Percentiles rank a stretch among this genome's conserved stretches.
Evolutionary conservation across 2,888 invertebrate species (phyloP).

Genomic region (Meteorus cinctellus): DNA sequence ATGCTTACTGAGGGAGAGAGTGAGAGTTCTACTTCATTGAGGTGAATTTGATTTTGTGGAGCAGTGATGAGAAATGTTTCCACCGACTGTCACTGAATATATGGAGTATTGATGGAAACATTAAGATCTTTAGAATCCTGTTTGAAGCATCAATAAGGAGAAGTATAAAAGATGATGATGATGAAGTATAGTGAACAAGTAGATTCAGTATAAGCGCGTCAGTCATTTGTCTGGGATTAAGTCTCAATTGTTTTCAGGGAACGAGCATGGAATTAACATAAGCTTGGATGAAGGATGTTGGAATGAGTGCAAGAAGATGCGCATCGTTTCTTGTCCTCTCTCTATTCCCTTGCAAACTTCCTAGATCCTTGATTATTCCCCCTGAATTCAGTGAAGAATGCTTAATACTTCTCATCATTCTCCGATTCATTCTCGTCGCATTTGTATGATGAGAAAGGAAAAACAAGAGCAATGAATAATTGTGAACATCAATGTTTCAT

Average conservation of each 20-base stretch:
- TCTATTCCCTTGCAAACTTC: conserved; percentile 38
- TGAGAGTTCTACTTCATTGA: conserved; percentile 6
- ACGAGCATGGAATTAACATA: conserved; percentile 70
- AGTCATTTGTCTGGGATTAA: conserved; percentile 73
- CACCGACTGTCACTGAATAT: too few species aligned
- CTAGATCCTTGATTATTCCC: conserved; percentile 64
- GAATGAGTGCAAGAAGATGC: conserved; percentile 49
- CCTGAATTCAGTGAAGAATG: conserved; percentile 56
- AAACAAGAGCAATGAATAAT: background rate
- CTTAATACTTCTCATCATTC: conserved; percentile 56
- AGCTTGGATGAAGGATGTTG: conserved; percentile 72
- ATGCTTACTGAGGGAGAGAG: background rate
- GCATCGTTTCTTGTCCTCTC: background rate
- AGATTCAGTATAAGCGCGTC: conserved; percentile 59
- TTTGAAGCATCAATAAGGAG: too few species aligned
- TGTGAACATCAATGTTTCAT: background rate
- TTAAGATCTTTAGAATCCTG: too few species aligned
- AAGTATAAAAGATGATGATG: background rate
- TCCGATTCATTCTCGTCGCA: background rate
- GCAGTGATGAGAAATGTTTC: too few species aligned
- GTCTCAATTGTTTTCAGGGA: conserved; percentile 70
- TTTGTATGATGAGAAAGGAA: background rate
- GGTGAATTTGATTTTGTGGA: background rate
- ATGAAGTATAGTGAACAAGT: background rate
- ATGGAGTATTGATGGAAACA: too few species aligned